Evolutionary conservation across 2,888 invertebrate species (phyloP), one percentile per base, ranked within the genome.

Genomic region (Polia nebulosa): DNA sequence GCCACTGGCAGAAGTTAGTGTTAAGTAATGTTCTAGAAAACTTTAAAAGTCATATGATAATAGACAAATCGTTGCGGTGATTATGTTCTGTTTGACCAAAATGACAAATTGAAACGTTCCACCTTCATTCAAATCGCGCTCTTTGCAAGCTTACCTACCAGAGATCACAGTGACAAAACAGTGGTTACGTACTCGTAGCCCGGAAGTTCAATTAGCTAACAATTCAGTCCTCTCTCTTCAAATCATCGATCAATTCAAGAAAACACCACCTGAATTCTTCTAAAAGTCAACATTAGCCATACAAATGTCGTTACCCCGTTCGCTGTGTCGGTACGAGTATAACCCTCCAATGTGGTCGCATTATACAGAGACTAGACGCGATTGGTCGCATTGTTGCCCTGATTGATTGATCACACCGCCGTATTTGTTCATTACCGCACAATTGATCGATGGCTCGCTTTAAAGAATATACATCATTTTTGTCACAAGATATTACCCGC

Each of bases 361-460:
- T 63, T 65, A 75, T 69, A 61, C 63, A 57, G 55, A 32, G 77
- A 71, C 58, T 57, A 80, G 81, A 80, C 56, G 58, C 62, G 77
- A 80, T 80, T 80, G 77, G 44, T 62, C 81, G 71, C 81, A 71
- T 78, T 77, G 81, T 81, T 56, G 44, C 47, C 32, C 77, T 63
- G 77, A 81, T 81, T 78, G 77, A 78, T 78, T 76, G 77, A 78
- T 78, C 81, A 76, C 62, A 81, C 49, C 76, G 11, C 59, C 56
- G 61, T 71, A 78, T 78, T 77, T 81, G 79, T 83, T 81, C 82
- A 81, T 83, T 83, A 78, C 72, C 47, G 47, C 34, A 27, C 62
- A 71, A 77, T 81, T 81, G 81, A 81, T 82, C 68, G 81, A 82
- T 81, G 79, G 78, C 78, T 72, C 77, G 81, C 78, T 81, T 74